Evolutionary conservation across 2,113 vertebrate species (phyloP), one percentile per base, ranked within the genome.

Genomic region (Pelvicachromis taeniatus): DNA sequence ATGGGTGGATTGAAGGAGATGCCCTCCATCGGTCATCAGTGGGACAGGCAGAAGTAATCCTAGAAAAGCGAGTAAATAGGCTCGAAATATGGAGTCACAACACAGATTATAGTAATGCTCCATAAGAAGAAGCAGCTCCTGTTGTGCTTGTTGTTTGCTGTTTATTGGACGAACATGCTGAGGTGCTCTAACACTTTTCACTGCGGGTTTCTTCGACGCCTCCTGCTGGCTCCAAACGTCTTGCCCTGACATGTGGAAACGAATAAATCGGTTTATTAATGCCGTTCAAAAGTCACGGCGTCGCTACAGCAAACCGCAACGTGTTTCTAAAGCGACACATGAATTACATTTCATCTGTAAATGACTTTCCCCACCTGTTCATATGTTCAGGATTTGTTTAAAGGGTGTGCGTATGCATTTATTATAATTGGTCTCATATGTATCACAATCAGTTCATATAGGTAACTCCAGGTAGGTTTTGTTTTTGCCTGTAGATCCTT

Each of bases 1-100:
- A 93, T 81, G 78, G 91, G 81, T 40, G 7, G 65, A 70, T 82
- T 42, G 13, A 53, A 58, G 33, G 70, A 85, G 70, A 85, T 26
- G 26, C 2, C 26, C 26, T 26, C 26, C 26, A 26, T 26, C 26
- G 82, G 81, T 87, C 48, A 54, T 88, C 77, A 85, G 42, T 0
- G 63, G 63, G 85, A 73, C 35, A 4, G 59, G 40, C 42, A 53
- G 61, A 33, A 85, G 81, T 77, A 78, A 86, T 84, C 85, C 42
- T 50, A 78, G 45, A 85, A 33, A 12, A 38, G 82, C 38, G 50
- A 84, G 78, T 85, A 81, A 89, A 87, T 79, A 48, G 63, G 38
- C 54, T 79, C 9, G 19, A 80, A 63, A 19, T 75, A 70, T 38
- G 40, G 16, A n/a, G 12, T 7, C 6, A 33, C 52, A 7, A 77